phyloP scores from a whole-genome alignment of 2,797 vertebrate species.

The Selene dorsalis region DNA sequence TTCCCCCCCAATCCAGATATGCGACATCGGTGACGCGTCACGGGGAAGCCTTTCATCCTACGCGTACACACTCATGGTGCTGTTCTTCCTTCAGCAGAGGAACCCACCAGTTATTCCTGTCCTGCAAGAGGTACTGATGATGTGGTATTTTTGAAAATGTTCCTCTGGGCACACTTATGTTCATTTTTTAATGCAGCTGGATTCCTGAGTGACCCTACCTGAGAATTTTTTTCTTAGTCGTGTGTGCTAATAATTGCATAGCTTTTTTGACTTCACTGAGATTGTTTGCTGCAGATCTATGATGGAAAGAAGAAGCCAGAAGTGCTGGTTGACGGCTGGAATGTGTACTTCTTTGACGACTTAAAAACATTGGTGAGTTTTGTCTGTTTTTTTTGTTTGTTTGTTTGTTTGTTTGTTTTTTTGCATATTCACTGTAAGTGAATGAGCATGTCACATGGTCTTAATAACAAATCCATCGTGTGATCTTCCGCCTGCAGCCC shows the following conservation, averaged over 20 bases:
- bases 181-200: background rate
- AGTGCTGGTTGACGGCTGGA: conserved; percentile 93
- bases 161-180: background rate
- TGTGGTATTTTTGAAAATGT: background rate
- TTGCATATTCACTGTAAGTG: background rate
- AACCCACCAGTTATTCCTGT: conserved; percentile 93
- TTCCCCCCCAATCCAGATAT: conserved; percentile 84
- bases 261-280: background rate
- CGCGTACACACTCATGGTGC: conserved; percentile 96
- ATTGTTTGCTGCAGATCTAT: conserved; percentile 87
- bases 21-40: conserved; percentile 96
- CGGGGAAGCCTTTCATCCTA: conserved; percentile 96
- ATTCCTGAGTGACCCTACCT: too few species aligned
- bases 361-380: conserved; percentile 89
- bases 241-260: background rate
- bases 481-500: conserved; percentile 81
- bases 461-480: background rate
- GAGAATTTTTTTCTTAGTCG: background rate
- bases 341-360: conserved; percentile 93
- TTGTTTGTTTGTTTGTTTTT: too few species aligned
- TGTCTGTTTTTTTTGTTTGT: background rate
- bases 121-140: conserved; percentile 90
- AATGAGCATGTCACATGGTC: background rate
- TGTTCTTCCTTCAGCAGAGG: conserved; percentile 96
- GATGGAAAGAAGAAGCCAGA: conserved; percentile 89